Conservation (phyloP, 1,140 invertebrate species). For the Zaprionus africanus region DNA sequence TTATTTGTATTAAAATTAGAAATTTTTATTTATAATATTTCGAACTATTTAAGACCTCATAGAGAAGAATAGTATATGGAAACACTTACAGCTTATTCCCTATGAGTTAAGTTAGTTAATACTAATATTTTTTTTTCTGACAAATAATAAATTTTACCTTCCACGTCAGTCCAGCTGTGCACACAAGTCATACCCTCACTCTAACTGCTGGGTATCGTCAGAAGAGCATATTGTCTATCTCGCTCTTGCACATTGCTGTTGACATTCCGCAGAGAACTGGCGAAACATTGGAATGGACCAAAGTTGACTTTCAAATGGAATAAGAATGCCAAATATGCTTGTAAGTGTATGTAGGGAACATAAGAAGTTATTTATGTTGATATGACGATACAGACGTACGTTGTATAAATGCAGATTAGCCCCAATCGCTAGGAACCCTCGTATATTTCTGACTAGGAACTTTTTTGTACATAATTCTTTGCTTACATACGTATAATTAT, state of each 20-base stretch:
- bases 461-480: too few species aligned
- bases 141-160: neutral
- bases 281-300: conserved; percentile 23
- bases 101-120: neutral
- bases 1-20: too few species aligned
- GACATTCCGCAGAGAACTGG: conserved; percentile 6
- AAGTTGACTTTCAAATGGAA: neutral
- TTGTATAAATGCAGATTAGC: neutral
- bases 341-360: neutral
- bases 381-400: neutral
- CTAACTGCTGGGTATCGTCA: neutral
- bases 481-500: too few species aligned
- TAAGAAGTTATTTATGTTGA: neutral
- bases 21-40: too few species aligned
- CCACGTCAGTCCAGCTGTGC: neutral
- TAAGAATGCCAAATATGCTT: neutral
- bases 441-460: neutral
- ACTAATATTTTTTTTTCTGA: neutral
- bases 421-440: neutral
- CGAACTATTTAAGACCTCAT: too few species aligned
- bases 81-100: too few species aligned
- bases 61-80: too few species aligned
- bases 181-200: neutral
- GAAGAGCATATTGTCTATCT: conserved; percentile 5
- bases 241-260: conserved; percentile 6